Conservation (phyloP, 2,113 vertebrate genomes). For the Oxyruncus cristatus region DNA sequence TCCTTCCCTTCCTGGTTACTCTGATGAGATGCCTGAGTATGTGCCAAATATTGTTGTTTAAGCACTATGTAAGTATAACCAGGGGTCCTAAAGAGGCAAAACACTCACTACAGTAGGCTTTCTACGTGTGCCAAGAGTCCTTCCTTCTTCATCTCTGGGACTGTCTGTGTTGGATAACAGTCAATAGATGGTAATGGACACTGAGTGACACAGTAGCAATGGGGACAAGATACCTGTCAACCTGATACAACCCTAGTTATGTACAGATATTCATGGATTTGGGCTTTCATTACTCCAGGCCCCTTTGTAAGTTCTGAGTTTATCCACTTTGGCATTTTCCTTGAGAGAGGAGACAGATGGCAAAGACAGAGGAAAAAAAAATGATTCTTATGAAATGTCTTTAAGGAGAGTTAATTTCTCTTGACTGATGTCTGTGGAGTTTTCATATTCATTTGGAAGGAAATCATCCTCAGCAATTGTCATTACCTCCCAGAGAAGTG, state of each 20-base stretch:
- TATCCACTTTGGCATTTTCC: background rate
- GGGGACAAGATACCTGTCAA: background rate
- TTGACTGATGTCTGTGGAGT: background rate
- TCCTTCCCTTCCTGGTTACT: background rate
- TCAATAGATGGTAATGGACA: background rate
- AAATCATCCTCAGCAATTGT: background rate
- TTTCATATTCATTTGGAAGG: constrained; percentile 7
- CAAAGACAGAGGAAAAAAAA: background rate
- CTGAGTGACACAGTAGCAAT: background rate
- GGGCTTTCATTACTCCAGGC: background rate
- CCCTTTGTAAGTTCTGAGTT: background rate
- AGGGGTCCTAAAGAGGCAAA: background rate
- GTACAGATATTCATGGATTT: background rate
- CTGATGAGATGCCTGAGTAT: background rate
- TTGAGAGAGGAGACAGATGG: background rate
- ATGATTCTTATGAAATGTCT: background rate
- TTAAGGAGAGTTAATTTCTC: constrained; percentile 13
- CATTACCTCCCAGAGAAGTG: background rate
- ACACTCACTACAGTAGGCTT: background rate
- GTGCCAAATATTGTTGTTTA: background rate
- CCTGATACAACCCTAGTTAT: background rate
- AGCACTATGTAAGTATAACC: background rate
- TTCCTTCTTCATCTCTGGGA: background rate
- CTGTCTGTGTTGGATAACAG: background rate
- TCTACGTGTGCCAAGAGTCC: background rate